These are phyloP conservation scores for Platycercus adscitus DNA, from an alignment of 2,113 vertebrate species.

Conservation along the genomic window DNA sequence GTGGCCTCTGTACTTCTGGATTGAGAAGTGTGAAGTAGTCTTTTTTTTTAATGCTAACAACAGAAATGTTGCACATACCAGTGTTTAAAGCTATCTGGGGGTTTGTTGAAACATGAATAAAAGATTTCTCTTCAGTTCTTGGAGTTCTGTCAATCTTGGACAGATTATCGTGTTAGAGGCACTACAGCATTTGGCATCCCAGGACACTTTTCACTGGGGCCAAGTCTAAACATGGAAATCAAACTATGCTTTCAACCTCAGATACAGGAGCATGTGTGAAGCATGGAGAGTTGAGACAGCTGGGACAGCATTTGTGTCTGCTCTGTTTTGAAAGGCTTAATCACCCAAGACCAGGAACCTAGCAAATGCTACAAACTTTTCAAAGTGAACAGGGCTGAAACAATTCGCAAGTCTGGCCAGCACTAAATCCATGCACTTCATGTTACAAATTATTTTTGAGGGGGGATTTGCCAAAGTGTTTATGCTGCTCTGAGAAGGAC, in stretches of 20 bases:
- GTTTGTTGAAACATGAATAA: background rate
- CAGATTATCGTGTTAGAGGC: background rate
- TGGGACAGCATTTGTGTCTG: slow-evolving; percentile 43
- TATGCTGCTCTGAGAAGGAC: background rate
- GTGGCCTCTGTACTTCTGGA: background rate
- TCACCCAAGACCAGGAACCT: background rate
- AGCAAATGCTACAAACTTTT: background rate
- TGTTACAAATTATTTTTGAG: background rate
- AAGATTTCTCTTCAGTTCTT: background rate
- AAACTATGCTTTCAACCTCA: background rate
- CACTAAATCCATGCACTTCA: background rate
- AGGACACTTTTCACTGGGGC: background rate
- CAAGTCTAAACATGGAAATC: slow-evolving; percentile 13
- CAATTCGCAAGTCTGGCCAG: background rate
- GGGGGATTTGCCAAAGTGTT: background rate
- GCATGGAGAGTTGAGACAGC: slow-evolving; percentile 22
- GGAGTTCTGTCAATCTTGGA: too few relatives aligned
- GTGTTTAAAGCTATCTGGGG: background rate
- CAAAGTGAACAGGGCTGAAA: background rate
- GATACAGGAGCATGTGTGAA: background rate
- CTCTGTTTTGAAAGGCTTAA: background rate
- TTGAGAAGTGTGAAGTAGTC: background rate
- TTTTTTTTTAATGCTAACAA: background rate
- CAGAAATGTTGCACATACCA: background rate
- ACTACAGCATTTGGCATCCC: background rate